Conservation (phyloP, 2,113 vertebrate genomes). For the Heteronetta atricapilla region DNA sequence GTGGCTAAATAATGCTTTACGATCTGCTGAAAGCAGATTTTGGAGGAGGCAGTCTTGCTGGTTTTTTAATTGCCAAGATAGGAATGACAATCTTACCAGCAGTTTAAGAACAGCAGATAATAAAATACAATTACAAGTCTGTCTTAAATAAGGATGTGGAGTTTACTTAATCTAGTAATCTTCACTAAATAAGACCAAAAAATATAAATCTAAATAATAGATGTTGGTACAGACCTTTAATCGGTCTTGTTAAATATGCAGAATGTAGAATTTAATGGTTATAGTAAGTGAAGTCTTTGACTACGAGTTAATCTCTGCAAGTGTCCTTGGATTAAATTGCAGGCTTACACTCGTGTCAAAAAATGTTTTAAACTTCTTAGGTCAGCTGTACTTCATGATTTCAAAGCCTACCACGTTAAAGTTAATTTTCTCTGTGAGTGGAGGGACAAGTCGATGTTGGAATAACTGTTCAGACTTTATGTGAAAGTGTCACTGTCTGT, state of each 20-base stretch:
- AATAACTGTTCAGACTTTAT: neutral
- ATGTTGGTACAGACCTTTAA: neutral
- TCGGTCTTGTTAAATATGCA: neutral
- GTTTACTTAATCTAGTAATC: neutral
- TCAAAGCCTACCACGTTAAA: neutral
- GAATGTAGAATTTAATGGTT: neutral
- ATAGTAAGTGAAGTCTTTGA: neutral
- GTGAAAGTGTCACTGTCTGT: neutral
- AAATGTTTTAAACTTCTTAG: neutral
- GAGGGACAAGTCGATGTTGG: too few species aligned
- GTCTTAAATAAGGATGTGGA: neutral
- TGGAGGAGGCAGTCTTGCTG: neutral
- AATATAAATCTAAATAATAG: neutral
- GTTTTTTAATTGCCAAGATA: neutral
- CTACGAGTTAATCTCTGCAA: neutral
- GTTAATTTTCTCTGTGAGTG: neutral
- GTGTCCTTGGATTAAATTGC: neutral
- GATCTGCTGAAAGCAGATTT: neutral
- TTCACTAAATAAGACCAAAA: neutral
- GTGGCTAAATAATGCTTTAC: neutral
- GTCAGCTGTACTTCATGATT: neutral
- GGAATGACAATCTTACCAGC: neutral
- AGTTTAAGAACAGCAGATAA: neutral
- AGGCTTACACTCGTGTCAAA: neutral
- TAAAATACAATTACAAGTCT: fast-evolving